Evolutionary conservation across 2,113 vertebrate species (phyloP).

Genomic region (Microtus montanus): DNA sequence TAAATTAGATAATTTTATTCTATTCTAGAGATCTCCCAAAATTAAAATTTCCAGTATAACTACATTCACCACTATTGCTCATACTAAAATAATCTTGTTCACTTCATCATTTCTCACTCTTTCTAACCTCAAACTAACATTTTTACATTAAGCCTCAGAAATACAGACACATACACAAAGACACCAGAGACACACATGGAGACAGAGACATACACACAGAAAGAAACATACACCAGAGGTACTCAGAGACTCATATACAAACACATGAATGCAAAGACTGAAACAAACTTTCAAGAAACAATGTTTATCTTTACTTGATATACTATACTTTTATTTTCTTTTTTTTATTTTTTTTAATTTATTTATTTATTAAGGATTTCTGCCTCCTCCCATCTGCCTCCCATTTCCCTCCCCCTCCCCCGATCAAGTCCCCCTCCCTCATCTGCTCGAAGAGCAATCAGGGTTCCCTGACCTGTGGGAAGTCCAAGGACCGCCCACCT

Average conservation of each 20-base stretch:
- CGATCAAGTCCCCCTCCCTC: too few relatives aligned
- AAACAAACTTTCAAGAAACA: conserved; percentile 36
- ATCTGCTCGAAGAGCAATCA: too few relatives aligned
- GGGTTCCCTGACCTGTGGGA: too few relatives aligned
- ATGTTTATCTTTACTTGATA: background rate
- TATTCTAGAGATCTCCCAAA: conserved; percentile 8
- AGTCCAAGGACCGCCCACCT: too few relatives aligned
- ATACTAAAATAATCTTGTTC: background rate
- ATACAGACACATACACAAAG: background rate
- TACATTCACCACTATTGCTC: background rate
- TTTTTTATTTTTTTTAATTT: too few relatives aligned
- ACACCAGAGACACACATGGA: background rate
- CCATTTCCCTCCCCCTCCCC: too few relatives aligned
- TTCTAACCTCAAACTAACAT: conserved; percentile 21
- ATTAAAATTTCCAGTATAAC: conserved; percentile 26
- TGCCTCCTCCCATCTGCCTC: too few relatives aligned
- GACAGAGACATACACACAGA: background rate
- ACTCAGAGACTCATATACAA: background rate
- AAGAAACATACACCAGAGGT: background rate
- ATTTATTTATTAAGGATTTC: too few relatives aligned
- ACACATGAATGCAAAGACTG: background rate
- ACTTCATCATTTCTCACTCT: background rate
- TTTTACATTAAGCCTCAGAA: background rate
- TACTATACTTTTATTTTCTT: background rate
- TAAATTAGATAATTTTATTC: background rate